Percentiles rank a stretch among this genome's conserved stretches.
These are phyloP conservation scores for Triplophysa bombifrons DNA, from an alignment of 2,797 vertebrate genomes.

Conservation along the genomic window DNA sequence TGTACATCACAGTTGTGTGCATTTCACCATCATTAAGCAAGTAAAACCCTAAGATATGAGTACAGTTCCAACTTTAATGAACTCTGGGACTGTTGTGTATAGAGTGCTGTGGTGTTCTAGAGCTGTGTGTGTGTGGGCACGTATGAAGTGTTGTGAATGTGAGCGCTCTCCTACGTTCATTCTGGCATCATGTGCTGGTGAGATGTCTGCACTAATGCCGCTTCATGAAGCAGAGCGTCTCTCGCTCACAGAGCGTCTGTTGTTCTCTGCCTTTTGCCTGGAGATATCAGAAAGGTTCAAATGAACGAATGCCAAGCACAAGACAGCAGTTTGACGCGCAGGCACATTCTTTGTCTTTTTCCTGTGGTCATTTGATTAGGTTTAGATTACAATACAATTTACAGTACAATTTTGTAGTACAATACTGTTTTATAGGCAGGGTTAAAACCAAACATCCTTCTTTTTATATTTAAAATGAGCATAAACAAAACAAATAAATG, in stretches of 20 bases:
- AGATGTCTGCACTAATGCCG: conserved; percentile 47
- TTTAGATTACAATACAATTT: neutral
- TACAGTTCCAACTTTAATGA: neutral
- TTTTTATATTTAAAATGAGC: too few relatives aligned
- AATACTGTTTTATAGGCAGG: too few relatives aligned
- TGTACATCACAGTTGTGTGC: neutral
- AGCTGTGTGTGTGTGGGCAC: conserved; percentile 42
- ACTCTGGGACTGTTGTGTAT: neutral
- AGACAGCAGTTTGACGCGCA: conserved; percentile 49
- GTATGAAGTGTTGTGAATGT: neutral
- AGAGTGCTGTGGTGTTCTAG: conserved; percentile 2
- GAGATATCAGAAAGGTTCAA: conserved; percentile 70
- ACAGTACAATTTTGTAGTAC: too few relatives aligned
- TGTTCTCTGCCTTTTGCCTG: conserved; percentile 66
- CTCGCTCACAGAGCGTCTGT: conserved; percentile 67
- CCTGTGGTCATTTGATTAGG: neutral
- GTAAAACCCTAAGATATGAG: neutral
- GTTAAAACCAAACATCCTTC: too few relatives aligned
- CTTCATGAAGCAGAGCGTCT: conserved; percentile 16
- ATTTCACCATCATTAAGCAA: neutral
- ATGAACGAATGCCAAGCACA: conserved; percentile 61
- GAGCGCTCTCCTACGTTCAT: conserved; percentile 60
- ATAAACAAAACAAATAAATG: too few relatives aligned
- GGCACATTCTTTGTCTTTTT: neutral
- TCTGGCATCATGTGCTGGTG: conserved; percentile 75